A percentile compares a stretch with the other conserved stretches of the same genome.
phyloP scores from a whole-genome alignment of 2,797 vertebrate genomes.

The Sciurus vulgaris region DNA sequence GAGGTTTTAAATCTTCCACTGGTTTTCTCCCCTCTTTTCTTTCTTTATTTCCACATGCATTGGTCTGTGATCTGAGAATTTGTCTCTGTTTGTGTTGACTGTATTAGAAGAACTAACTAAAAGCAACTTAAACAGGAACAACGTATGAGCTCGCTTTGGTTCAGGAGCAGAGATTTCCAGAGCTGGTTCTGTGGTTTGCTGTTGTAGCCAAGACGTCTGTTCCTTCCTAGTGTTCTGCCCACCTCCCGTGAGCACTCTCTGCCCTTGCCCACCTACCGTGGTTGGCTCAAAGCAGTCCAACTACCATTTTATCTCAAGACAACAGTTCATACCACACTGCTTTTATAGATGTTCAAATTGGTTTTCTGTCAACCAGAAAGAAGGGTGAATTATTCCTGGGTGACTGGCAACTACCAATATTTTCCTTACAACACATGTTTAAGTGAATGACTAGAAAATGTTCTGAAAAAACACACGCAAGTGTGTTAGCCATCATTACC shows the following conservation, averaged over 20 bases:
- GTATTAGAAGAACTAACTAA: background rate
- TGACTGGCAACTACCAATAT: background rate
- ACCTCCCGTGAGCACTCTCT: background rate
- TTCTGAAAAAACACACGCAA: conserved; percentile 3
- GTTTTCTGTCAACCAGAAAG: background rate
- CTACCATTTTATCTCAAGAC: background rate
- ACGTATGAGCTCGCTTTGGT: background rate
- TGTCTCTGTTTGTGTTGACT: background rate
- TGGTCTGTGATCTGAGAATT: background rate
- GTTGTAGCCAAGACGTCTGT: no score
- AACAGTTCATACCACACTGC: background rate
- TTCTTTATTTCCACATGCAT: background rate
- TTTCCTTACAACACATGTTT: background rate
- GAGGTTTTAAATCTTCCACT: background rate
- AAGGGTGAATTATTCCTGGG: background rate
- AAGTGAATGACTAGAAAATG: conserved; percentile 10
- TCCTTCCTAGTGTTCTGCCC: background rate
- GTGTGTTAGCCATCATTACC: background rate
- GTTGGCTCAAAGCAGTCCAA: background rate
- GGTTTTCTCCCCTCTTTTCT: background rate
- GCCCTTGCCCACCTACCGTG: background rate
- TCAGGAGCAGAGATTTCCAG: background rate
- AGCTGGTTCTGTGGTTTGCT: background rate
- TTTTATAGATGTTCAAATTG: background rate
- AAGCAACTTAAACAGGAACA: background rate